Base-by-base conservation (phyloP, 1,140 invertebrate genomes). In the Pseudomyrmex flavicornis region DNA sequence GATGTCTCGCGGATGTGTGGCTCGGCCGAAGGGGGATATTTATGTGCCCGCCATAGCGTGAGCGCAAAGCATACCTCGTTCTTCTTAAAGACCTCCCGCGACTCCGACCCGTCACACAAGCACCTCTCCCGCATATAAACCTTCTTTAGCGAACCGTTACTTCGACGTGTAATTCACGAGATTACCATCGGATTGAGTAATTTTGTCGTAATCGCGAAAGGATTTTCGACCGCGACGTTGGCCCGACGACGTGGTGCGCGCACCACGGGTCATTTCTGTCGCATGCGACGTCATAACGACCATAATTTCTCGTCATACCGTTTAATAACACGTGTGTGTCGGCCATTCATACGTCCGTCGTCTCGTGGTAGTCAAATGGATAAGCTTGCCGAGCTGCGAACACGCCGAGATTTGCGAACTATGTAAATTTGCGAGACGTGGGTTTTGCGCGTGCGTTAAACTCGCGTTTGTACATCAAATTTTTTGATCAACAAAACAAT, bases 11-110 rank as follows among this genome's bases (percentile, higher is more conserved):
- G 73, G 83, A 86, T 83, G 74, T 87, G 82, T 84, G 68, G 20
- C 52, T 58, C 76, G 59, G 59, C 72, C 72, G 35, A 63, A 83
- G 65, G 74, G 83, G 83, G 73, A 90, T 87, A 90, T 90, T 90
- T 90, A 90, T 90, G 87, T 82, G 63, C 35, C 35, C 62, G 80
- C 59, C 87, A 59, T 90, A 84, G 89, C 89, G 87, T 90, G 88
- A 88, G 88, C 84, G 66, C 86, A 85, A 85, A 74, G 74, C 84
- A 86, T 82, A 84, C 75, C 62, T 69, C 44, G 46, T 46, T 72
- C 35, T 65, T 58, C 70, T 65, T 46, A 58, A 69, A 52, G 35
- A 5, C 50, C 76, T 44, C 22, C 17, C 22, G 8, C 13, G 13
- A 20, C 26, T 10, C 58, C 17, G 17, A 8, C n/a, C 9, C 61